A percentile compares a stretch with the other conserved stretches of the same genome.
Evolutionary conservation across 1,140 invertebrate genomes (phyloP).

Genomic region (Protaetia brevitarsis): DNA sequence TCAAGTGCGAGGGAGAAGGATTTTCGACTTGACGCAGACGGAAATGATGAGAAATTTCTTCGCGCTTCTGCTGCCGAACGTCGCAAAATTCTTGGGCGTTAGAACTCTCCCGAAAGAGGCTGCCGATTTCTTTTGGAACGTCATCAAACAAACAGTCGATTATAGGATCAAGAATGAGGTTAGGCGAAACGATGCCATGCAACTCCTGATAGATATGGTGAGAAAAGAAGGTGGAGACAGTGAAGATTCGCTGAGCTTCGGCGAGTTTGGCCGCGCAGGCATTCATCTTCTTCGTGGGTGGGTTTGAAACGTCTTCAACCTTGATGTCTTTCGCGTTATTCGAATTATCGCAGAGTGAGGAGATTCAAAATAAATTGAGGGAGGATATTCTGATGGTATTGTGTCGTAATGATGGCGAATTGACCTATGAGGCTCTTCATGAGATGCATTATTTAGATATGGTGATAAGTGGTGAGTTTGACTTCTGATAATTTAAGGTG

Average conservation of each 20-base stretch:
- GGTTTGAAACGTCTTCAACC: constrained; percentile 52
- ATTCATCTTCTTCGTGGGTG: constrained; percentile 45
- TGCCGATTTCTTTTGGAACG: constrained; percentile 30
- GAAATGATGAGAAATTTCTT: neutral
- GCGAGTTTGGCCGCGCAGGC: constrained; percentile 23
- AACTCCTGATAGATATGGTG: constrained; percentile 25
- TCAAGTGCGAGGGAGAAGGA: constrained; percentile 47
- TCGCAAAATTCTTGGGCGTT: neutral
- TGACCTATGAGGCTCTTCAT: constrained; percentile 56
- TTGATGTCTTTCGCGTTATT: constrained; percentile 51
- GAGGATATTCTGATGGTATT: constrained; percentile 50
- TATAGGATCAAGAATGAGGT: constrained; percentile 27
- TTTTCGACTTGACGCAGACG: constrained; percentile 27
- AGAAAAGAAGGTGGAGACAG: constrained; percentile 19
- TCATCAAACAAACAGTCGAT: constrained; percentile 33
- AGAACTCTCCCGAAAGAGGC: constrained; percentile 26
- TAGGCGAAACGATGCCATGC: constrained; percentile 32
- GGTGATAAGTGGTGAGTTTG: constrained; percentile 46
- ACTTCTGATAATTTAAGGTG: no score
- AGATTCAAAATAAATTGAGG: constrained; percentile 50
- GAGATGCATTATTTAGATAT: constrained; percentile 49
- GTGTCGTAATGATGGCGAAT: constrained; percentile 47
- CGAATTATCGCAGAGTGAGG: constrained; percentile 48
- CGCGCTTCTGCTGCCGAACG: constrained; percentile 3
- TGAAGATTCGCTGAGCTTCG: neutral